Conservation (phyloP, 2,113 vertebrate species). For the Aspidoscelis tigris region DNA sequence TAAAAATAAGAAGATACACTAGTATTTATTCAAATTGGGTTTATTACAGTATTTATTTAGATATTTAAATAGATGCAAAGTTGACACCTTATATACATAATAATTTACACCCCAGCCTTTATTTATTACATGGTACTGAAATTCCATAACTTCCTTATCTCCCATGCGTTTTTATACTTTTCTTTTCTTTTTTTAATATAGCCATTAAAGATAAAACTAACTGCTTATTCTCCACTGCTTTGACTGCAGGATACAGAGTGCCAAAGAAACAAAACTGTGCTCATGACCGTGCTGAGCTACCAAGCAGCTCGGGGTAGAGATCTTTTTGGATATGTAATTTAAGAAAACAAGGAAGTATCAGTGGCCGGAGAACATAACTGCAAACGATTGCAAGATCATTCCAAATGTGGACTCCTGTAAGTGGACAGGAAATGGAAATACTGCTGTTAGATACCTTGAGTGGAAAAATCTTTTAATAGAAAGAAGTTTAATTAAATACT, state of each 20-base stretch:
- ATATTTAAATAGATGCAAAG: too few relatives aligned
- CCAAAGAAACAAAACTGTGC: neutral
- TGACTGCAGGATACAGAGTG: neutral
- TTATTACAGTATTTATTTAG: too few relatives aligned
- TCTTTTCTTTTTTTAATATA: too few relatives aligned
- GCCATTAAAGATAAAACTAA: too few relatives aligned
- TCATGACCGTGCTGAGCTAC: neutral
- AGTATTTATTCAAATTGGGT: too few relatives aligned
- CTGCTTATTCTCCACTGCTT: too few relatives aligned
- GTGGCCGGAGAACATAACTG: conserved; percentile 16
- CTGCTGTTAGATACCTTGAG: conserved; percentile 36
- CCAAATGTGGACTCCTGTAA: conserved; percentile 24
- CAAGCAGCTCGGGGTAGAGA: conserved; percentile 17
- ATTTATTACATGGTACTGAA: too few relatives aligned
- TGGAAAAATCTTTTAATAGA: conserved; percentile 2
- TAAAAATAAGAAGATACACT: too few relatives aligned
- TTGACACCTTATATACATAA: too few relatives aligned
- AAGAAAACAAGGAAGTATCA: conserved; percentile 40
- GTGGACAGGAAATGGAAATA: conserved; percentile 43
- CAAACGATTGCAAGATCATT: conserved; percentile 10
- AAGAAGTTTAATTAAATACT: neutral
- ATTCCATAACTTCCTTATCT: too few relatives aligned
- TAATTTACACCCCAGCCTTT: too few relatives aligned
- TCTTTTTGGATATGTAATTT: conserved; percentile 12
- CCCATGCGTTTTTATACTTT: too few relatives aligned